A percentile compares a stretch with the other conserved stretches of the same genome.
These are phyloP conservation scores for Teleiodes luculella DNA, from an alignment of 2,888 invertebrate species.

Conservation along the genomic window DNA sequence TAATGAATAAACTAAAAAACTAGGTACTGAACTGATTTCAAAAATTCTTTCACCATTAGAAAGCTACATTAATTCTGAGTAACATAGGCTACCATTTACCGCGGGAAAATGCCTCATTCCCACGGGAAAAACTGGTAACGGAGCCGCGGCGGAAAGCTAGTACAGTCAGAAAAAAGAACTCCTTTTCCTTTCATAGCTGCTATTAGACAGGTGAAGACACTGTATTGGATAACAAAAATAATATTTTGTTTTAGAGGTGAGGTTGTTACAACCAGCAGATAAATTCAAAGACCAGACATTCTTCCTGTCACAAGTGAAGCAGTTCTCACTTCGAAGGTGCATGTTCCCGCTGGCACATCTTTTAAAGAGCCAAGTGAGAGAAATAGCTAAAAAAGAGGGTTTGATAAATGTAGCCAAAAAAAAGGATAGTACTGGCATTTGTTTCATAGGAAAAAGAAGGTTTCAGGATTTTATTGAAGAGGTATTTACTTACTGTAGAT, in stretches of 20 bases:
- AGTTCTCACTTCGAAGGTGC: constrained; percentile 85
- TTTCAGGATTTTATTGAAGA: constrained; percentile 94
- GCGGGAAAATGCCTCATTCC: no score
- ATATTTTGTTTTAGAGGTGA: constrained; percentile 75
- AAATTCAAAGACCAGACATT: constrained; percentile 95
- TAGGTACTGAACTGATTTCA: no score
- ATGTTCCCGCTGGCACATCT: constrained; percentile 95
- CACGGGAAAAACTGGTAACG: no score
- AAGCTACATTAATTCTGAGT: no score
- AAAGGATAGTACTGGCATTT: constrained; percentile 95
- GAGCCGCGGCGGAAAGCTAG: no score
- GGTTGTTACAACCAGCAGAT: constrained; percentile 85
- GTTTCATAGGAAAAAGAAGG: constrained; percentile 94
- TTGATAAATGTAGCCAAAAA: constrained; percentile 83
- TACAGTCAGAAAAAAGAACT: no score
- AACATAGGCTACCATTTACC: no score
- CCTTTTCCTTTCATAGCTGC: no score
- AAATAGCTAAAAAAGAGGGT: constrained; percentile 84
- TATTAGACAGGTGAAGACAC: no score
- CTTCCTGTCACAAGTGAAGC: constrained; percentile 92
- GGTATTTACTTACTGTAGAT: constrained; percentile 58
- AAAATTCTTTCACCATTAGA: no score
- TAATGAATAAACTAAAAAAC: no score
- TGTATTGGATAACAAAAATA: constrained; percentile 15
- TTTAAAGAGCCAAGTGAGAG: constrained; percentile 87